phyloP scores from a whole-genome alignment of 1,140 invertebrate genomes.

The Drosophila prosaltans region DNA sequence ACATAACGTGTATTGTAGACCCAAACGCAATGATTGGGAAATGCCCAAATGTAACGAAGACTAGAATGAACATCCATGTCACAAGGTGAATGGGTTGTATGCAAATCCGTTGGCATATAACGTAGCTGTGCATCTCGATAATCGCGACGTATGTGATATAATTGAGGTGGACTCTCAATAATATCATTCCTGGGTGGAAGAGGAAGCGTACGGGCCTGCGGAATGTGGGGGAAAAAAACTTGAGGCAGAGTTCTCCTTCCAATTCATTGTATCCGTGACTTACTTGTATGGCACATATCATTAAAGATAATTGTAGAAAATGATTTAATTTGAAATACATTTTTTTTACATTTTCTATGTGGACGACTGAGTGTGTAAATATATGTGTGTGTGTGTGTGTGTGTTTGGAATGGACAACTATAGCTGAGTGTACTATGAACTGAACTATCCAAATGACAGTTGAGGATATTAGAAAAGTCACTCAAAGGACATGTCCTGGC shows the following conservation, averaged over 20 bases:
- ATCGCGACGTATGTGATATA: slow-evolving; percentile 18
- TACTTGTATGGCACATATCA: background rate
- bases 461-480: slow-evolving; percentile 62
- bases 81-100: slow-evolving; percentile 28
- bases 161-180: background rate
- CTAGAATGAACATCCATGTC: slow-evolving; percentile 16
- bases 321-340: background rate
- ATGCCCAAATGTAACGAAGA: background rate
- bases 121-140: slow-evolving; percentile 11
- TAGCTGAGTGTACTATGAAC: slow-evolving; percentile 2
- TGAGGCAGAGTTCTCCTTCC: background rate
- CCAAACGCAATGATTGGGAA: slow-evolving; percentile 39
- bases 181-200: background rate
- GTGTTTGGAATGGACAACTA: background rate
- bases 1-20: slow-evolving; percentile 14
- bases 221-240: background rate
- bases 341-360: background rate
- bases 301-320: background rate
- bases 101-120: slow-evolving; percentile 27
- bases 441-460: slow-evolving; percentile 21
- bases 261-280: background rate
- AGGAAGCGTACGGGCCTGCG: background rate
- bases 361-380: background rate
- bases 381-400: background rate
- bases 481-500: slow-evolving; percentile 36